A percentile compares a stretch with the other conserved stretches of the same genome.
Evolutionary conservation across 2,797 vertebrate genomes (phyloP).

Genomic region (Calcarius lapponicus): DNA sequence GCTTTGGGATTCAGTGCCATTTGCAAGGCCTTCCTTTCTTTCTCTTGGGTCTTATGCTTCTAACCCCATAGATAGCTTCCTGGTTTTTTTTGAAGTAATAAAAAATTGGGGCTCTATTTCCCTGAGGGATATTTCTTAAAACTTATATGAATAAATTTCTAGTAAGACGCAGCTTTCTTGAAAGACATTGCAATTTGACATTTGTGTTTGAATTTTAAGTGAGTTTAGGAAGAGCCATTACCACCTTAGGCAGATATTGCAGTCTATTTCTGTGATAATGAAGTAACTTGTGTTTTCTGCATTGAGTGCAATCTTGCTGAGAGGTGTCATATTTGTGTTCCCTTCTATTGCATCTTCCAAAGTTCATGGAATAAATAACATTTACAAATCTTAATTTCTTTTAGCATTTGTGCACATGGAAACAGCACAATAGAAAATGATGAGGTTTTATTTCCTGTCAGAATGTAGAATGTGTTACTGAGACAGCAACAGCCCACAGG

Average conservation of each 20-base stretch:
- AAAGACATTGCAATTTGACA: slow-evolving; percentile 54
- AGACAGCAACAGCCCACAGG: neutral
- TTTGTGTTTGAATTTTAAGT: slow-evolving; percentile 63
- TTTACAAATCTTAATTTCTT: slow-evolving; percentile 67
- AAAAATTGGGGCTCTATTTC: slow-evolving; percentile 41
- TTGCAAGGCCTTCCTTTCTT: neutral
- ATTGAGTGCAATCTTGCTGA: slow-evolving; percentile 11
- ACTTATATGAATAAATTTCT: slow-evolving; percentile 65
- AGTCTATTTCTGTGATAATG: slow-evolving; percentile 63
- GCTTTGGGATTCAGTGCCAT: neutral
- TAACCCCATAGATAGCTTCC: neutral
- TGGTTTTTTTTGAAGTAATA: slow-evolving; percentile 31
- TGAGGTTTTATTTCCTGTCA: neutral
- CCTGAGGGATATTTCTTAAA: slow-evolving; percentile 47
- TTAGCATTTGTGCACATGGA: slow-evolving; percentile 30
- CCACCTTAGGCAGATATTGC: slow-evolving; percentile 33
- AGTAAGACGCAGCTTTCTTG: slow-evolving; percentile 45
- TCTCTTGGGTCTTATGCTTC: neutral
- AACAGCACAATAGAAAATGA: slow-evolving; percentile 3
- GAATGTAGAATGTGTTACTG: neutral
- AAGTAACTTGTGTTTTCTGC: slow-evolving; percentile 29
- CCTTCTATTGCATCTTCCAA: slow-evolving; percentile 32
- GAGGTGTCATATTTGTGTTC: slow-evolving; percentile 57
- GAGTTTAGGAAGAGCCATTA: slow-evolving; percentile 36
- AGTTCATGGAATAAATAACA: slow-evolving; percentile 42